Percentiles rank a stretch among this genome's conserved stretches.
These are phyloP conservation scores for Loriculus beryllinus DNA, from an alignment of 2,797 vertebrate species.

Conservation along the genomic window DNA sequence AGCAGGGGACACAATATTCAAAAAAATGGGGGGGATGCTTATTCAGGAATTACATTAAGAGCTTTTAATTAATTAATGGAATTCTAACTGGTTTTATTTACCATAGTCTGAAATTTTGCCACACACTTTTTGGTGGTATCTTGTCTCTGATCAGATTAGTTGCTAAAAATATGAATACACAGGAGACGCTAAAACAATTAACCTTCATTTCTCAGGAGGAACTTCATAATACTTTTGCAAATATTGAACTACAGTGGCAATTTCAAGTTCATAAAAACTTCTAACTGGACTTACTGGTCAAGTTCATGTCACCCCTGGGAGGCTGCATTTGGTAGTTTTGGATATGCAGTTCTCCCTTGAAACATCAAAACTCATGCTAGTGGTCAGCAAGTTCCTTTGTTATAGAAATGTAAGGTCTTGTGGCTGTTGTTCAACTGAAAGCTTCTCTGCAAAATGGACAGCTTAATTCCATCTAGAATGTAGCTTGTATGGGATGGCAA, in stretches of 20 bases:
- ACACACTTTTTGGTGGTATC: neutral
- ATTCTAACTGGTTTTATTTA: slow-evolving; percentile 3
- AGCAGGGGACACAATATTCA: neutral
- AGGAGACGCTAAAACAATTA: neutral
- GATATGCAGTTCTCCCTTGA: neutral
- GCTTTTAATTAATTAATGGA: neutral
- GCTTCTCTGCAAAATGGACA: neutral
- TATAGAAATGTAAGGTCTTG: neutral
- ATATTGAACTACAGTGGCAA: neutral
- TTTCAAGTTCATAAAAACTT: neutral
- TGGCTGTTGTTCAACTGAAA: neutral
- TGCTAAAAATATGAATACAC: neutral
- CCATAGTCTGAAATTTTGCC: neutral
- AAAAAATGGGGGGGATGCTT: neutral
- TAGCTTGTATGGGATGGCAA: neutral
- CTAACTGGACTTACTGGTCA: neutral
- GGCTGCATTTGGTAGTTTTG: neutral
- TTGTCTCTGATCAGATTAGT: neutral
- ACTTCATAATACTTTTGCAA: neutral
- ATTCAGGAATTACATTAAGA: neutral
- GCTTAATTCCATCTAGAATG: neutral
- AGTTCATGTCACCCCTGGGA: neutral
- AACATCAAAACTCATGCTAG: fast-evolving
- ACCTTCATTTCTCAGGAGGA: neutral
- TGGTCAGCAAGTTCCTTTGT: neutral